These are phyloP conservation scores for Hyperopisus bebe DNA, from an alignment of 2,113 vertebrate species.

Conservation along the genomic window DNA sequence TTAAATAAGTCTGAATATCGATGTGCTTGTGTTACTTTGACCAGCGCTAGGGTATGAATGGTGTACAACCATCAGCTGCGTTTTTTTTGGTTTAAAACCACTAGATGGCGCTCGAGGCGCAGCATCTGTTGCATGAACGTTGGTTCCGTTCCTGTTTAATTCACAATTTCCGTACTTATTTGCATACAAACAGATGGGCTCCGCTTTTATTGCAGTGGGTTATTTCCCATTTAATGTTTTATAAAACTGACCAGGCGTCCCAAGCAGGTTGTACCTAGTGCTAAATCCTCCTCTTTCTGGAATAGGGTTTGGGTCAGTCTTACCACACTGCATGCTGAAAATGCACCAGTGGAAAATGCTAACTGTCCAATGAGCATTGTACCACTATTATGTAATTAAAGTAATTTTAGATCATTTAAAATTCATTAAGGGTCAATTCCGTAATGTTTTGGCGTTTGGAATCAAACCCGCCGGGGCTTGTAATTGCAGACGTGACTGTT, in stretches of 20 bases:
- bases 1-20: not conserved
- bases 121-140: not conserved
- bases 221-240: not conserved
- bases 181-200: not conserved
- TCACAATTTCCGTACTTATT: not conserved
- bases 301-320: not conserved
- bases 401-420: not conserved
- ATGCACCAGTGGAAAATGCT: not conserved
- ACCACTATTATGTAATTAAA: not conserved
- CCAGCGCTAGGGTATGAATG: not conserved
- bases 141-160: not conserved
- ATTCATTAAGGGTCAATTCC: not conserved
- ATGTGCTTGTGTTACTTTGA: not conserved
- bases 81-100: not conserved
- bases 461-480: not conserved
- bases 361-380: not conserved
- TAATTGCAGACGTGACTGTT: not conserved
- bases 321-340: not conserved
- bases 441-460: not conserved
- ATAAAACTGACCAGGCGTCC: not conserved
- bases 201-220: not conserved
- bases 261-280: not conserved
- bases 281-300: not conserved
- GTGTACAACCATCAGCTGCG: not conserved
- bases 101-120: not conserved